These are phyloP conservation scores for Temnothorax longispinosus DNA, from an alignment of 1,140 invertebrate genomes.

Conservation along the genomic window DNA sequence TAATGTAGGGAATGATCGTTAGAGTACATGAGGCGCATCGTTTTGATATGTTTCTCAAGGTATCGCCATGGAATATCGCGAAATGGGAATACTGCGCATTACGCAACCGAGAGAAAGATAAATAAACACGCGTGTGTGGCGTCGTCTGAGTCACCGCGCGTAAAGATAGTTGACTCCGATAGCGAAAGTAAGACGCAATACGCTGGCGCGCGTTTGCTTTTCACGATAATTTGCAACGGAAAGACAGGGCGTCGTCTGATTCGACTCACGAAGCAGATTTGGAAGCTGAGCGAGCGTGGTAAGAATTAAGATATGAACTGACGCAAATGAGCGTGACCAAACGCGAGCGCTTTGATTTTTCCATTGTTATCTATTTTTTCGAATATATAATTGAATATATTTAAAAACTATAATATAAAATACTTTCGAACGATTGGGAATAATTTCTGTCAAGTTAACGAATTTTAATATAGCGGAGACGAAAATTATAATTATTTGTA, in stretches of 20 bases:
- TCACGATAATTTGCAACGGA: neutral
- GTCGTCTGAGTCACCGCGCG: constrained; percentile 5
- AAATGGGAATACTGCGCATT: neutral
- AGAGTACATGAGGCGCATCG: neutral
- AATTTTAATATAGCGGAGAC: neutral
- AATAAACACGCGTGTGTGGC: neutral
- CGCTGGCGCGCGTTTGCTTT: neutral
- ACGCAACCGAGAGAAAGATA: neutral
- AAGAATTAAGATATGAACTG: neutral
- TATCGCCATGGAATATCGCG: neutral
- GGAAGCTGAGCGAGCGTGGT: neutral
- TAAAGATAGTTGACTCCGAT: constrained; percentile 1
- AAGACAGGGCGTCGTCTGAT: neutral
- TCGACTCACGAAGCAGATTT: neutral
- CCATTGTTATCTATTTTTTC: neutral
- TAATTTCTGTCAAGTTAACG: neutral
- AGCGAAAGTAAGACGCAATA: constrained; percentile 47
- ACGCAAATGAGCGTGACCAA: neutral
- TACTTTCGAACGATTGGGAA: neutral
- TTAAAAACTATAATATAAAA: neutral
- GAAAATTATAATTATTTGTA: neutral
- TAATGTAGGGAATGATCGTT: neutral
- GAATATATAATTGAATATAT: neutral
- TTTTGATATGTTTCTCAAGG: neutral
- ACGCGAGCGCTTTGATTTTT: neutral